Evolutionary conservation across 2,888 invertebrate genomes (phyloP), one percentile per base, ranked within the genome.

Genomic region (Tenthredo livida): DNA sequence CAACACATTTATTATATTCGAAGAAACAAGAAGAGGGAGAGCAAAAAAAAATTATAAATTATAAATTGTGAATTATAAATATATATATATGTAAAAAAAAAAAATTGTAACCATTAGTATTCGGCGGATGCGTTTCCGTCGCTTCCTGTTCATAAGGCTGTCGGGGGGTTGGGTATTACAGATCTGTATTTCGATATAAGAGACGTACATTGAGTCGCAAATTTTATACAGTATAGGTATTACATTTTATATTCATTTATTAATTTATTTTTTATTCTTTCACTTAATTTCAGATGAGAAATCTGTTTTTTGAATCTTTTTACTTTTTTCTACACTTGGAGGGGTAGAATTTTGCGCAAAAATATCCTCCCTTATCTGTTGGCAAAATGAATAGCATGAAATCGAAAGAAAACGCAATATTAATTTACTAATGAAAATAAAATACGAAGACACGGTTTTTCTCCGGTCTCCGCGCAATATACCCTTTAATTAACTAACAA

Each of bases 61-160:
- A n/a, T n/a, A n/a, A n/a, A n/a, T n/a, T n/a, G n/a, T n/a, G n/a
- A n/a, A n/a, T n/a, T n/a, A 33, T 33, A 33, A 33, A 33, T 33
- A 33, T 33, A 33, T 33, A 33, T 33, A 33, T 33, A 33, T 33
- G 2, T 33, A 33, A 33, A 6, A 7, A 54, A 54, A 54, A 54
- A 67, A 67, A 33, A 29, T 17, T n/a, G n/a, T n/a, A n/a, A 4
- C 33, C 67, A 33, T 67, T 67, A 67, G 67, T 33, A 67, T 67
- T 67, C 67, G 67, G 33, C 67, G 67, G 67, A 67, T 67, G 67
- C 33, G 33, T 33, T 10, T 17, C 67, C 67, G 67, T 67, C 67
- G 67, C 67, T 67, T 67, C 67, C 67, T 67, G 67, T 67, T 67
- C 67, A 7, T 17, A 33, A 17, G 33, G 33, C 12, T 67, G 17